These are phyloP conservation scores for Colletes gigas DNA, from an alignment of 1,140 invertebrate genomes.

Conservation along the genomic window DNA sequence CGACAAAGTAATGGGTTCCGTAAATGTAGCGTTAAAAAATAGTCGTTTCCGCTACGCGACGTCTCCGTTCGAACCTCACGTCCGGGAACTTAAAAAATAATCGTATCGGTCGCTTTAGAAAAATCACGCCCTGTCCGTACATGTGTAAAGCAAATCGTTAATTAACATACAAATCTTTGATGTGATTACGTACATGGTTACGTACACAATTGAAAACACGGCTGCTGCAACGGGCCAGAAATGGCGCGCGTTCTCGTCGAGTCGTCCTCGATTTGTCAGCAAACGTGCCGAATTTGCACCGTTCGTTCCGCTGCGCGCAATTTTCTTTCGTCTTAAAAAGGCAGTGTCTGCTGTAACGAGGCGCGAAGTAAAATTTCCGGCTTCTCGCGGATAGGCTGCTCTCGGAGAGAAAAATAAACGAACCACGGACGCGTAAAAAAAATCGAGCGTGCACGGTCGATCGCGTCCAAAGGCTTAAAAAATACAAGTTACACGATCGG, in stretches of 20 bases:
- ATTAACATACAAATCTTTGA: slow-evolving; percentile 39
- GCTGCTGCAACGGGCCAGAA: background rate
- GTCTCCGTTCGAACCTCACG: no score
- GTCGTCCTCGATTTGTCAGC: background rate
- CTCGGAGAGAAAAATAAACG: background rate
- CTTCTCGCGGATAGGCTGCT: background rate
- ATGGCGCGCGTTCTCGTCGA: background rate
- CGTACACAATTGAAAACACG: slow-evolving; percentile 3
- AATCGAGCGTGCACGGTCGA: background rate
- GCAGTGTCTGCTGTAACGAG: slow-evolving; percentile 14
- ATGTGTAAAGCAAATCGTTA: slow-evolving; percentile 5
- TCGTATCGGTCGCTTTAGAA: background rate
- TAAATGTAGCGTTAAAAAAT: no score
- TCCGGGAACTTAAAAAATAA: no score
- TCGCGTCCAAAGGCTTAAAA: background rate
- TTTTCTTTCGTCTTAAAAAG: slow-evolving; percentile 34
- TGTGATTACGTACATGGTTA: slow-evolving; percentile 32
- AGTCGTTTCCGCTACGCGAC: no score
- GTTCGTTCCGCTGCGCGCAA: background rate
- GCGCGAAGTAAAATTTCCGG: background rate
- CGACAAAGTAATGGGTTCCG: no score
- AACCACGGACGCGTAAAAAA: background rate
- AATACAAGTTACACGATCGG: background rate
- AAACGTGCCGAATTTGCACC: background rate
- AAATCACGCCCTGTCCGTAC: no score